Evolutionary conservation across 2,113 vertebrate species (phyloP).

Genomic region (Saimiri boliviensis): DNA sequence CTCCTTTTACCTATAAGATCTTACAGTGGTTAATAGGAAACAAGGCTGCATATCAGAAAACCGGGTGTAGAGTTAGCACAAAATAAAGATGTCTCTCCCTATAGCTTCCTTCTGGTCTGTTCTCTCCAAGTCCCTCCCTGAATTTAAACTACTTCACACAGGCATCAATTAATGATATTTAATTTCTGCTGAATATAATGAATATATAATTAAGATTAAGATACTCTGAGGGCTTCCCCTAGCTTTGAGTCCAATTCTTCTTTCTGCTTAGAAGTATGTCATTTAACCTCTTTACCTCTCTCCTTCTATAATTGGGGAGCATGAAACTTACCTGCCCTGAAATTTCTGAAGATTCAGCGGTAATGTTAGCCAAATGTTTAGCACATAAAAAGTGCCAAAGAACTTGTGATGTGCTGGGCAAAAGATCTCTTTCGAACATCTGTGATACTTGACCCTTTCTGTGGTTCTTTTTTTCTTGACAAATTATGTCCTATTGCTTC

Average conservation of each 20-base stretch:
- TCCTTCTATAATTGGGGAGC: not conserved
- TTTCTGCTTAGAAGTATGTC: conserved; percentile 38
- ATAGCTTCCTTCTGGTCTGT: not conserved
- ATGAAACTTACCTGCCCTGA: conserved; percentile 19
- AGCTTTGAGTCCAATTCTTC: not conserved
- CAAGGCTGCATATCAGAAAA: not conserved
- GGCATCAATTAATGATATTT: conserved; percentile 1
- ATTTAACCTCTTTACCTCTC: conserved; percentile 34
- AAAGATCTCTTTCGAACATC: conserved; percentile 58
- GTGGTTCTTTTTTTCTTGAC: conserved; percentile 34
- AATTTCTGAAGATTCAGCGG: conserved; percentile 45
- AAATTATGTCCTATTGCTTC: conserved; percentile 65
- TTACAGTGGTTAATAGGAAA: not conserved
- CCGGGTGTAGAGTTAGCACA: not conserved
- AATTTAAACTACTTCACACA: conserved; percentile 21
- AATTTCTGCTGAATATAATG: conserved; percentile 49
- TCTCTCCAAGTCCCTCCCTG: not conserved
- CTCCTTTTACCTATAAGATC: conserved; percentile 7
- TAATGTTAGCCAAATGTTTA: conserved; percentile 38
- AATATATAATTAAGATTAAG: conserved; percentile 58
- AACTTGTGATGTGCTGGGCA: not conserved
- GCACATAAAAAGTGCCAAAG: conserved; percentile 44
- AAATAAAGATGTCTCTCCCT: not conserved
- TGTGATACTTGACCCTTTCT: conserved; percentile 64
- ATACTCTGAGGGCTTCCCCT: not conserved